These are phyloP conservation scores for Ectemnius continuus DNA, from an alignment of 2,888 invertebrate species.

Conservation along the genomic window DNA sequence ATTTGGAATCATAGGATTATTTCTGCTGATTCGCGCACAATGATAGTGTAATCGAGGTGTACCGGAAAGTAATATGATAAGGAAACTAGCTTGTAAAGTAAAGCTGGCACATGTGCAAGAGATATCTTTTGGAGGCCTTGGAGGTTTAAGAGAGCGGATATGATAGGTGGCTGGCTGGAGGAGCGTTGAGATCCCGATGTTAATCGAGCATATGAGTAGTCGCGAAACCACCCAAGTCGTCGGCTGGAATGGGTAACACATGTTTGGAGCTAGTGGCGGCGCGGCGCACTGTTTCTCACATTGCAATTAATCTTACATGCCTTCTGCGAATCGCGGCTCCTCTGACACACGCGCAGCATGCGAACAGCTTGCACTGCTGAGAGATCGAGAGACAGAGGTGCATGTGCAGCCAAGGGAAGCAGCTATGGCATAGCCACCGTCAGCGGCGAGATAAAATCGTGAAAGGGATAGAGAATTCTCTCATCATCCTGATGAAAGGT, in stretches of 20 bases:
- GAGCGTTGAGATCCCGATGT: slow-evolving; percentile 34
- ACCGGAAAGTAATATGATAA: too few species aligned
- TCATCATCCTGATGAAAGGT: slow-evolving; percentile 32
- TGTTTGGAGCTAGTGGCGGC: slow-evolving; percentile 53
- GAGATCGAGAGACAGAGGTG: not conserved
- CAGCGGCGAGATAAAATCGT: slow-evolving; percentile 4
- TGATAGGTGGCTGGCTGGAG: not conserved
- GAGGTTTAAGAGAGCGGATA: too few species aligned
- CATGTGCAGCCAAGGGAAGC: not conserved
- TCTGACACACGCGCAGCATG: slow-evolving; percentile 17
- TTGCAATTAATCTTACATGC: slow-evolving; percentile 58
- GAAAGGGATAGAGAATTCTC: slow-evolving; percentile 9
- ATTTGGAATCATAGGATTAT: too few species aligned
- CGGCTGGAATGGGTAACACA: slow-evolving; percentile 57
- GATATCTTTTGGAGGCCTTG: too few species aligned
- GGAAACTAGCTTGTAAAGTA: too few species aligned
- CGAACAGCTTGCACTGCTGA: slow-evolving; percentile 10
- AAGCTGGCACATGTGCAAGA: too few species aligned
- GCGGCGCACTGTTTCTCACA: slow-evolving; percentile 47
- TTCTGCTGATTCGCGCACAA: too few species aligned
- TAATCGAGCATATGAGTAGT: slow-evolving; percentile 52
- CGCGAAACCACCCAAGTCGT: slow-evolving; percentile 58
- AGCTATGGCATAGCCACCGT: not conserved
- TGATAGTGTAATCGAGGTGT: too few species aligned
- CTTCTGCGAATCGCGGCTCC: slow-evolving; percentile 58